Base-by-base conservation (phyloP, 2,797 vertebrate genomes). In the Propithecus perrieri region DNA sequence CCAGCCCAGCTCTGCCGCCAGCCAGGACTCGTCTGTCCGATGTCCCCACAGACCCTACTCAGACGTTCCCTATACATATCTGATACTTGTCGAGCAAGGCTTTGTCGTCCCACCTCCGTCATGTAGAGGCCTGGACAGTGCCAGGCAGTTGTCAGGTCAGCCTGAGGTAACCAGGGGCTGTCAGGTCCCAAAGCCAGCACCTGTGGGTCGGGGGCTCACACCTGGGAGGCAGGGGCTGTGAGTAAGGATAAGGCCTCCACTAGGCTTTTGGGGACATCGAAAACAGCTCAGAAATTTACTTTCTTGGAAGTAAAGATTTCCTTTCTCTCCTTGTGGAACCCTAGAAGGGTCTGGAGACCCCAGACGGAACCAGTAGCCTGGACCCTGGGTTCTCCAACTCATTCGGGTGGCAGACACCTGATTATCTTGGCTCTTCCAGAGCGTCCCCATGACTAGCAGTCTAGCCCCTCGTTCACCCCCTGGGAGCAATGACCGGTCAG, bases 401-500 rank as follows among this genome's bases (percentile, higher is more conserved):
- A 0, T 4, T 0, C 1, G 10, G 22, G 35, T 5, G 38, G 20
- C 59, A 22, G 33, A 22, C 28, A 28, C 35, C 63, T 2, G 0
- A 3, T 30, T 17, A 14, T 28, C 5, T 0, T 1, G 12, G 33
- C 84, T n/a, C 30, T 30, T 71, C 33, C 80, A 24, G 28, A 38
- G 65, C 2, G 1, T 33, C 41, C 72, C 2, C 22, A 6, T 1
- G 20, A 79, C 50, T 53, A 28, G 5, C 15, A 18, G 35, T 30
- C 15, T 7, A 5, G 38, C 7, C 10, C 13, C 9, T 11, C 22
- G 3, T 0, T 15, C 0, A 1, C 0, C 5, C 2, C 17, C 3
- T 7, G 24, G 35, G 33, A 69, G 35, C 43, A 7, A 41, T 0
- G 0, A 18, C 4, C 0, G 2, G 59, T 18, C 15, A 8, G 38